Base-by-base conservation (phyloP, 2,797 vertebrate genomes). In the Molothrus ater region DNA sequence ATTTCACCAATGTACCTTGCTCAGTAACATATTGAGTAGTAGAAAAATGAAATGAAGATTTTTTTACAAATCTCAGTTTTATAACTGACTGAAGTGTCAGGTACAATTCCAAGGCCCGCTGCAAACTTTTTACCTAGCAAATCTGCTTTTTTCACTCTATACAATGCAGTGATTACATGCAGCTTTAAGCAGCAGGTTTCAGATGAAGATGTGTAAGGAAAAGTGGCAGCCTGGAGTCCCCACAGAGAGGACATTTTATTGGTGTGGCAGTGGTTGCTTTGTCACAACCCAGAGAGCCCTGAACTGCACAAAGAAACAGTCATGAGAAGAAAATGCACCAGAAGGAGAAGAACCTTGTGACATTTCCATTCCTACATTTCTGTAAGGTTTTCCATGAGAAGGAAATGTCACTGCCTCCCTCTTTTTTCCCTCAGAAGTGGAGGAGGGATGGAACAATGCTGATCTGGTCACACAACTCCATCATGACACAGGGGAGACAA, bases 331-430 rank as follows among this genome's bases (percentile, higher is more conserved):
- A 90, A 94, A 91, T 0, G 1, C 29, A 76, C 11, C 59, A 68
- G 51, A 20, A 54, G 17, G 11, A 86, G 18, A 90, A 66, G 40
- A 86, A 80, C 9, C 24, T 64, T 76, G 56, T 86, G 63, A 91
- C 26, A 66, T 53, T 21, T 50, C 36, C 69, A 65, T 64, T 81
- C 24, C 93, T 86, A 74, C 34, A 81, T 61, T 82, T 68, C 79
- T 69, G 25, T 80, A 69, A 78, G 38, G 54, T 69, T 95, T 94
- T 94, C 84, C 89, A 83, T 34, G 56, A 78, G 57, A 93, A 88
- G 8, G n/a, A 91, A 88, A 72, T 22, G 47, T 40, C 76, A 88
- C 21, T 19, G 16, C 56, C 59, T 65, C 64, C 32, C 36, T 60
- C 17, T 56, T 90, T 71, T 72, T 83, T 60, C 32, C 65, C 53